Evolutionary conservation across 2,888 invertebrate species (phyloP), one percentile per base, ranked within the genome.

Genomic region (Gnatocerus cornutus): DNA sequence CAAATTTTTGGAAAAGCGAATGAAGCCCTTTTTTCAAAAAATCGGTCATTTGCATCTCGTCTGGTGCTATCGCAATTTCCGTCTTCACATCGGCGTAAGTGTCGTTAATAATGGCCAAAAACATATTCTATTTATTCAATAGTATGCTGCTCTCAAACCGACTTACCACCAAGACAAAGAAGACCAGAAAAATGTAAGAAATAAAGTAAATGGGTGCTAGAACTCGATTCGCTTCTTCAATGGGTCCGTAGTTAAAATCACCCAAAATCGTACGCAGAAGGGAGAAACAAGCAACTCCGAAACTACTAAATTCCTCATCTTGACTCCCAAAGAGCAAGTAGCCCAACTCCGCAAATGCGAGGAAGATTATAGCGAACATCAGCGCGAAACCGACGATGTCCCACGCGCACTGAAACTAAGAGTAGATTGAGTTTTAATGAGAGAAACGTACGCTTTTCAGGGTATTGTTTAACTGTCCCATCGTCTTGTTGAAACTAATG

Each of bases 91-190:
- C 90, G 0, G 90, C 88, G 79, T 93, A 93, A 0, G 93, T 91
- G 80, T 93, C 93, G 80, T 91, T 92, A 75, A 94, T 92, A 78
- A 94, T 93, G 69, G 93, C 93, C 83, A 93, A 81, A 84, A 93
- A 93, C 92, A 93, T 93, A 83, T 93, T 93, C 90, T 90, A 76
- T 33, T 33, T 33, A 33, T 7, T 61, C 45, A 61, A 61, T 46
- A 6, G 4, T 41, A 43, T 10, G 1, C 8, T 14, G 46, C 13
- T 14, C 13, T 53, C 30, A 30, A 2, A 39, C 21, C 3, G 27
- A 29, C 33, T 84, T 82, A 90, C 90, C 87, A 93, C 83, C 52
- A 93, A 84, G 30, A 93, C 90, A 80, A 93, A 93, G 86, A 92
- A 92, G 5, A 93, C 92, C 76, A 94, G 88, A 84, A 94, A 90